Conservation (phyloP, 1,140 invertebrate species). For the Heliconius melpomene region DNA sequence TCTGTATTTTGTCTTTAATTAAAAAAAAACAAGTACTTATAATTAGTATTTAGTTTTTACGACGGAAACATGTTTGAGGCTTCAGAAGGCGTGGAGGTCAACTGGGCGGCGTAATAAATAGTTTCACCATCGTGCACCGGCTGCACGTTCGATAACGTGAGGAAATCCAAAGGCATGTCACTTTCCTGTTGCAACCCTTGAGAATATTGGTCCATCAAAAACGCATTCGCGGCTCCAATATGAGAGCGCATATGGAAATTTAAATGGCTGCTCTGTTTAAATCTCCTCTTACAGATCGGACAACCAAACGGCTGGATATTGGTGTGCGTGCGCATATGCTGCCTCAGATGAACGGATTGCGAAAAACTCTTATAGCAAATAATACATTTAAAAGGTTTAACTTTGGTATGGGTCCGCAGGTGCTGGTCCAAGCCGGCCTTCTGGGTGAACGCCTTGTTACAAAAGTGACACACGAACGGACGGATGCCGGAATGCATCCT, state of each 20-base stretch:
- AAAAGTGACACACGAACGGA: slow-evolving; percentile 92
- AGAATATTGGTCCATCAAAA: slow-evolving; percentile 49
- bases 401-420: slow-evolving; percentile 85
- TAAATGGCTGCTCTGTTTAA: slow-evolving; percentile 78
- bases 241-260: slow-evolving; percentile 78
- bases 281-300: slow-evolving; percentile 81
- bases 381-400: slow-evolving; percentile 85
- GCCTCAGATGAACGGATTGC: slow-evolving; percentile 75
- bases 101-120: slow-evolving; percentile 65
- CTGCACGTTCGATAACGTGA: slow-evolving; percentile 63
- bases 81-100: slow-evolving; percentile 39
- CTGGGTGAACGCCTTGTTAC: slow-evolving; percentile 93
- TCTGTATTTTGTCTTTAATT: not conserved
- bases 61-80: not conserved
- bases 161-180: slow-evolving; percentile 50
- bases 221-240: slow-evolving; percentile 43
- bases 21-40: not conserved
- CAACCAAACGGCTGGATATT: slow-evolving; percentile 90
- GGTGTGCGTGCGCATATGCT: slow-evolving; percentile 78
- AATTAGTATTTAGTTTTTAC: not conserved
- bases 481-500: slow-evolving; percentile 87
- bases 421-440: slow-evolving; percentile 84
- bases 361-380: slow-evolving; percentile 86
- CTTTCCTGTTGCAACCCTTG: slow-evolving; percentile 40
- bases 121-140: slow-evolving; percentile 65